A percentile compares a stretch with the other conserved stretches of the same genome.
phyloP scores from a whole-genome alignment of 2,797 vertebrate species.

The Agapornis canus region DNA sequence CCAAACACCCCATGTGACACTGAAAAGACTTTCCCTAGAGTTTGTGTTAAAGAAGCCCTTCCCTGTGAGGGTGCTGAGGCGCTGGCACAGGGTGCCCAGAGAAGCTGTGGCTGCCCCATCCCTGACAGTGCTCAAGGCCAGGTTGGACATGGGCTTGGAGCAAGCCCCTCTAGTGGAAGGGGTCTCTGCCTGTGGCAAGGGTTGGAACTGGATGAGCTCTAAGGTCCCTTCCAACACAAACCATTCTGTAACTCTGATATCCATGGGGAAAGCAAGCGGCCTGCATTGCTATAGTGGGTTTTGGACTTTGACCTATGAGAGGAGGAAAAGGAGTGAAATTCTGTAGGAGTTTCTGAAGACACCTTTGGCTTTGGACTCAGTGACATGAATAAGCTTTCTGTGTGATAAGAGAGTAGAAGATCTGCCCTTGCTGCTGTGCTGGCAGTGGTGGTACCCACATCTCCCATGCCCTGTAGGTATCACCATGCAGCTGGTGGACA shows the following conservation, averaged over 20 bases:
- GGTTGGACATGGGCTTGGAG: not conserved
- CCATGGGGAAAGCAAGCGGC: rapidly evolving
- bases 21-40: not conserved
- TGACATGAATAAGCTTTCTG: not conserved
- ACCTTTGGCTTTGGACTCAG: rapidly evolving
- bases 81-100: rapidly evolving
- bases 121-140: not conserved
- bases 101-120: not conserved
- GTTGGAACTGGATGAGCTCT: no score
- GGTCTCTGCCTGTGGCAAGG: no score
- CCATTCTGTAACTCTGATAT: not conserved
- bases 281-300: not conserved
- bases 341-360: not conserved
- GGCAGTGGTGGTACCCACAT: not conserved
- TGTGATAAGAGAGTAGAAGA: not conserved
- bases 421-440: not conserved
- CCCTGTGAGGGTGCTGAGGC: not conserved
- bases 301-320: not conserved
- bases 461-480: constrained; percentile 80
- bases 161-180: not conserved
- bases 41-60: not conserved
- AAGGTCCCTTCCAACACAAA: no score
- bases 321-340: not conserved
- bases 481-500: constrained; percentile 89
- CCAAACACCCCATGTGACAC: rapidly evolving